phyloP scores from a whole-genome alignment of 2,113 vertebrate species.

The Notothenia coriiceps region DNA sequence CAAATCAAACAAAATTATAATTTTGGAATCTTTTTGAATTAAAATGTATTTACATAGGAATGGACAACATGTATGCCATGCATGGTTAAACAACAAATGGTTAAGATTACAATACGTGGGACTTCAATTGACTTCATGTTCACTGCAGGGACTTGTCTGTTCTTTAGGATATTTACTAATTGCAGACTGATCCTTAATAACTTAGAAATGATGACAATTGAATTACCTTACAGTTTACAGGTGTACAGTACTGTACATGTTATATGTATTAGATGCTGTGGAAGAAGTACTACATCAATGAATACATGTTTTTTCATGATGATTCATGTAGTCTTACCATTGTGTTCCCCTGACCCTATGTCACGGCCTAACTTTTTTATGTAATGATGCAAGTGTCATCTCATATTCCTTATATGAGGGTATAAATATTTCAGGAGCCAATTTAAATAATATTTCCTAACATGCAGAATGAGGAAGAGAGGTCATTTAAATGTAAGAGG shows the following conservation, averaged over 20 bases:
- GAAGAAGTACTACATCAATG: neutral
- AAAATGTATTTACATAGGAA: too few species aligned
- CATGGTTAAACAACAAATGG: too few species aligned
- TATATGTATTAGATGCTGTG: neutral
- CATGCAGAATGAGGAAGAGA: slow-evolving; percentile 26
- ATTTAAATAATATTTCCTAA: slow-evolving; percentile 22
- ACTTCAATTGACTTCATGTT: neutral
- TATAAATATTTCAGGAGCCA: neutral
- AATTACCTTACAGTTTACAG: neutral
- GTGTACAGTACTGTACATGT: neutral
- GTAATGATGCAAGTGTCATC: neutral
- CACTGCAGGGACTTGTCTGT: neutral
- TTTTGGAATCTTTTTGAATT: neutral
- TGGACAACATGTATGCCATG: too few species aligned
- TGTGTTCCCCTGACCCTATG: neutral
- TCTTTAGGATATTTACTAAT: too few species aligned
- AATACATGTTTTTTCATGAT: neutral
- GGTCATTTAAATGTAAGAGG: slow-evolving; percentile 3
- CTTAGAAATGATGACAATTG: neutral
- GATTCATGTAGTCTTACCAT: neutral
- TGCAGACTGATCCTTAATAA: neutral
- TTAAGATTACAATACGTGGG: too few species aligned
- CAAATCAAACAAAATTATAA: neutral
- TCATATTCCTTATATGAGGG: neutral
- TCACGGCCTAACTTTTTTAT: neutral